These are phyloP conservation scores for Drosophila biarmipes DNA, from an alignment of 1,140 invertebrate genomes.

Conservation along the genomic window DNA sequence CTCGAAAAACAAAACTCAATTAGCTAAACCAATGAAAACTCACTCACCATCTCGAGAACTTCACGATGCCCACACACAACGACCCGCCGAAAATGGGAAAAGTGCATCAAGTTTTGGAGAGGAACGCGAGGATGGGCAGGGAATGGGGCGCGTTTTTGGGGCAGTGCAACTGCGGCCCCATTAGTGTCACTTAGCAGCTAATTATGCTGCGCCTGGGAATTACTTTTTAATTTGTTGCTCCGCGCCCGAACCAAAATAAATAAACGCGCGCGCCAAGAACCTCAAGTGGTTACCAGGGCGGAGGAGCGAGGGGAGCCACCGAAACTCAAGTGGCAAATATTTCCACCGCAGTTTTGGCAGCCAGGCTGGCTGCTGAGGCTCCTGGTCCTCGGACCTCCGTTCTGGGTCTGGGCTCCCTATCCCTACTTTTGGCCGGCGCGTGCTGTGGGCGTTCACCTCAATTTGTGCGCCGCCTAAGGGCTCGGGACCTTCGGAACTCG, in stretches of 20 bases:
- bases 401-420: slow-evolving; percentile 22
- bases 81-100: slow-evolving; percentile 17
- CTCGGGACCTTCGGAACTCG: slow-evolving; percentile 14
- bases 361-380: slow-evolving; percentile 65
- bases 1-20: slow-evolving; percentile 70
- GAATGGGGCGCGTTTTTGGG: slow-evolving; percentile 13
- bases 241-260: slow-evolving; percentile 69
- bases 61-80: slow-evolving; percentile 43
- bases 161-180: slow-evolving; percentile 52
- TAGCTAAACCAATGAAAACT: slow-evolving; percentile 52
- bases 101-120: slow-evolving; percentile 25
- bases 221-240: slow-evolving; percentile 81
- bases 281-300: slow-evolving; percentile 1
- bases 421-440: slow-evolving; percentile 43
- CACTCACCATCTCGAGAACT: slow-evolving; percentile 39
- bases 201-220: slow-evolving; percentile 76
- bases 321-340: slow-evolving; percentile 66
- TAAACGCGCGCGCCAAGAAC: slow-evolving; percentile 52
- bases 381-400: slow-evolving; percentile 1
- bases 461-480: slow-evolving; percentile 62
- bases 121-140: not conserved
- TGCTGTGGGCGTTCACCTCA: slow-evolving; percentile 75
- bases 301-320: slow-evolving; percentile 11
- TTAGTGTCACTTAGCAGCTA: slow-evolving; percentile 80
- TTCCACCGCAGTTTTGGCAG: slow-evolving; percentile 62